Conservation (phyloP, 1,140 invertebrate genomes). For the Coelopa frigida region DNA sequence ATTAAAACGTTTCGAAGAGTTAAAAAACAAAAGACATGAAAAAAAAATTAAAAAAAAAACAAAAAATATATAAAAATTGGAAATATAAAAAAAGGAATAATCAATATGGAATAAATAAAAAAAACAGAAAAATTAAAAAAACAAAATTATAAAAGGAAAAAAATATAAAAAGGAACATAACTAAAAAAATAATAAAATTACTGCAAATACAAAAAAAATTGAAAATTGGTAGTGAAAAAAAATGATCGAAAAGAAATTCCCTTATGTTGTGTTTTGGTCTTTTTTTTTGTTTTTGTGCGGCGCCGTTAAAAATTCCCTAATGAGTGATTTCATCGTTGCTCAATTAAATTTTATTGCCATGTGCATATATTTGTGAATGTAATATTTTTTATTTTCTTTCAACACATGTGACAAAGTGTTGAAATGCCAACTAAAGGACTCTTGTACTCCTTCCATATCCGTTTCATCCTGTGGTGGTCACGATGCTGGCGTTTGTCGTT, state of each 20-base stretch:
- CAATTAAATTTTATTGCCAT: no score
- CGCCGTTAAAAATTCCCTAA: no score
- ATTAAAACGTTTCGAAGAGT: conserved; percentile 8
- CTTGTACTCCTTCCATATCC: no score
- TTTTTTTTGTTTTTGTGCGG: no score
- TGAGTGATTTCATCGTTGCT: no score
- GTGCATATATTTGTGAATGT: no score
- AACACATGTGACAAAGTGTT: no score
- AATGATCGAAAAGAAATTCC: neutral
- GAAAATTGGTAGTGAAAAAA: neutral
- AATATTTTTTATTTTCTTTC: no score
- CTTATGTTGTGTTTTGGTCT: neutral
- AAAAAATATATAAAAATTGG: neutral
- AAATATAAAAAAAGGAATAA: neutral
- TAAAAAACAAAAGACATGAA: neutral
- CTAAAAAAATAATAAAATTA: neutral
- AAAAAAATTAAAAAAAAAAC: neutral
- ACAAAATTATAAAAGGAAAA: neutral
- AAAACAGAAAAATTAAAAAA: neutral
- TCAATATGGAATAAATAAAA: neutral
- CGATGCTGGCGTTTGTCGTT: no score
- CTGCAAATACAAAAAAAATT: neutral
- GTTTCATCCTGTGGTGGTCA: no score
- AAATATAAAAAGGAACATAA: no score
- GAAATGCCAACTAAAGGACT: no score